These are phyloP conservation scores for Cebidichthys violaceus DNA, from an alignment of 2,113 vertebrate genomes.

Conservation along the genomic window DNA sequence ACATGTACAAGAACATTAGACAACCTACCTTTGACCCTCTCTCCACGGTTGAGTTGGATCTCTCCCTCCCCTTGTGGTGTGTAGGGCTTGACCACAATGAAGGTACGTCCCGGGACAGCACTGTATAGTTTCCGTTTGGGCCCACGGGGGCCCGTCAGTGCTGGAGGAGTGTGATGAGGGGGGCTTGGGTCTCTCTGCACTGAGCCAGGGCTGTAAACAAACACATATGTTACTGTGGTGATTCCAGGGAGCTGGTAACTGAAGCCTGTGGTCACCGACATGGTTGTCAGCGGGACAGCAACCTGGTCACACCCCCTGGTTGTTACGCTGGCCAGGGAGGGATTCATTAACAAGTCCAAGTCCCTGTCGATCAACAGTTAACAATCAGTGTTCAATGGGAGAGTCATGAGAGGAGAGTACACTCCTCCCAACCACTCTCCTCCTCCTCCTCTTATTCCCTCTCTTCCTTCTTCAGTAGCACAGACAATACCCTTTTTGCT, in stretches of 20 bases:
- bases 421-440: conserved; percentile 62
- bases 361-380: conserved; percentile 63
- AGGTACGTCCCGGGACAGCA: conserved; percentile 94
- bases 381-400: conserved; percentile 69
- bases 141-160: conserved; percentile 86
- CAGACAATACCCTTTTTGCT: conserved; percentile 62
- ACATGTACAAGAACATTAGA: background rate
- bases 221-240: conserved; percentile 96
- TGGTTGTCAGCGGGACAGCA: conserved; percentile 71
- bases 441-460: conserved; percentile 57
- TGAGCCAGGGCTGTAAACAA: conserved; percentile 95
- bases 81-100: conserved; percentile 96
- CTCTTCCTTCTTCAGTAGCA: conserved; percentile 61
- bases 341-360: conserved; percentile 66
- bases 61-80: conserved; percentile 93
- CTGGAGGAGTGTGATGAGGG: conserved; percentile 83
- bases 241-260: conserved; percentile 89
- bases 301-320: conserved; percentile 73
- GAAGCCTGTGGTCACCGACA: conserved; percentile 86
- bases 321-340: conserved; percentile 59
- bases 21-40: conserved; percentile 94
- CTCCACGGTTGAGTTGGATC: conserved; percentile 95
- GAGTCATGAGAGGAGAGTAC: conserved; percentile 68
- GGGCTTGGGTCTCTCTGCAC: conserved; percentile 87
- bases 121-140: conserved; percentile 98